Percentiles rank a stretch among this genome's conserved stretches.
Evolutionary conservation across 2,888 invertebrate species (phyloP).

Genomic region (Azorinus chamasolen): DNA sequence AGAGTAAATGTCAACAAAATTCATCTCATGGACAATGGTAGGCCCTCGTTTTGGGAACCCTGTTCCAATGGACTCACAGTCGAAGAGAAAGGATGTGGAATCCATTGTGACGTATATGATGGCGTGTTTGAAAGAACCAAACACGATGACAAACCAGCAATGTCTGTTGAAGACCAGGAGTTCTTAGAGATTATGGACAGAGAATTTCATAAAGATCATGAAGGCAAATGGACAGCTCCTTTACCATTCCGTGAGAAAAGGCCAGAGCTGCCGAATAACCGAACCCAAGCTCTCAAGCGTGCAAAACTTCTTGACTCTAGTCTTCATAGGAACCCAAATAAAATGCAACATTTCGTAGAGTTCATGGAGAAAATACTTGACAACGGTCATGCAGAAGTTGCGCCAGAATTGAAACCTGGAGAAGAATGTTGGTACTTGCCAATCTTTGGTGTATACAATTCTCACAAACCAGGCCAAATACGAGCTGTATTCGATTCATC

Average conservation of each 20-base stretch:
- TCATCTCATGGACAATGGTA: slow-evolving; percentile 11
- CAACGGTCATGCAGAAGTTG: slow-evolving; percentile 29
- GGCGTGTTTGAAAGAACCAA: slow-evolving; percentile 22
- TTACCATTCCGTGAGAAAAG: slow-evolving; percentile 53
- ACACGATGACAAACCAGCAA: slow-evolving; percentile 21
- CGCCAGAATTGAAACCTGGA: background rate
- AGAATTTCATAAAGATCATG: slow-evolving; percentile 5
- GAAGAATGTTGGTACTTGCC: slow-evolving; percentile 64
- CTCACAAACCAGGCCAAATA: slow-evolving; percentile 45
- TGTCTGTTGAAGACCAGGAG: slow-evolving; percentile 28
- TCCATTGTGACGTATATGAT: too few species aligned
- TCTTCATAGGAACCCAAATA: too few species aligned
- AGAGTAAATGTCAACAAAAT: slow-evolving; percentile 28
- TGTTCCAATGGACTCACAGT: too few species aligned
- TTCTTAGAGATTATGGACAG: slow-evolving; percentile 38
- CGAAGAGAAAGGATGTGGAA: too few species aligned
- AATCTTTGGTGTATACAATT: slow-evolving; percentile 33
- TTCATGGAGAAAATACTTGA: too few species aligned
- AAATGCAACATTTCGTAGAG: too few species aligned
- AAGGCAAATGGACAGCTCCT: slow-evolving; percentile 33
- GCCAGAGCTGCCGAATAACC: slow-evolving; percentile 43
- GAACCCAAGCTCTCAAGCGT: slow-evolving; percentile 25
- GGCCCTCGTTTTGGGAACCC: slow-evolving; percentile 18
- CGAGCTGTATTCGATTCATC: slow-evolving; percentile 61
- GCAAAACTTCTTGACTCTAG: slow-evolving; percentile 21